phyloP scores from a whole-genome alignment of 2,797 vertebrate genomes.

The Melanotaenia pygmaea region DNA sequence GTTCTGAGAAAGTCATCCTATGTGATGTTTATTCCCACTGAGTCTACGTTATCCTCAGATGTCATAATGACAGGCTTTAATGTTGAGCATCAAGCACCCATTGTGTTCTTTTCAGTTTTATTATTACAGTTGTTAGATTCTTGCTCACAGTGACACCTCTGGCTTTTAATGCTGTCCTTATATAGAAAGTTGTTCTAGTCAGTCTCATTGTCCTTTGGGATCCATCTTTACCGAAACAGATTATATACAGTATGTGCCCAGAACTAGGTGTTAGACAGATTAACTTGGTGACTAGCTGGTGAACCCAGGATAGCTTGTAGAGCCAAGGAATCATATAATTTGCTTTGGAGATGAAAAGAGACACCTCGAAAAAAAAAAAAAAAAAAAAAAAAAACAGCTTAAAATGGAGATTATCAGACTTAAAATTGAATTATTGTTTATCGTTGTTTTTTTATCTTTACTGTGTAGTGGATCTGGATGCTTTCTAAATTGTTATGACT shows the following conservation, averaged over 20 bases:
- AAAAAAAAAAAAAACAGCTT: too few species aligned
- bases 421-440: background rate
- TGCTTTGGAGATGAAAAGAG: background rate
- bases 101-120: constrained; percentile 44
- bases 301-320: background rate
- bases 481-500: background rate
- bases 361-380: background rate
- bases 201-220: background rate
- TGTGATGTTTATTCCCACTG: constrained; percentile 67
- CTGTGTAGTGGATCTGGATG: background rate
- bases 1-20: constrained; percentile 44
- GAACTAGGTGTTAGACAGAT: background rate
- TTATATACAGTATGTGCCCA: background rate
- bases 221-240: background rate
- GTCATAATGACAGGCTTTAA: constrained; percentile 61
- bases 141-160: background rate
- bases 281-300: background rate
- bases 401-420: background rate
- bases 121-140: background rate
- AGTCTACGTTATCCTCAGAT: constrained; percentile 56
- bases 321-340: background rate
- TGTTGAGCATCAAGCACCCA: constrained; percentile 54
- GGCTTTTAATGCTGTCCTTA: background rate
- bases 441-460: background rate
- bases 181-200: background rate